Conservation (phyloP, 2,888 invertebrate species). For the Amblyjoppa fuscipennis region DNA sequence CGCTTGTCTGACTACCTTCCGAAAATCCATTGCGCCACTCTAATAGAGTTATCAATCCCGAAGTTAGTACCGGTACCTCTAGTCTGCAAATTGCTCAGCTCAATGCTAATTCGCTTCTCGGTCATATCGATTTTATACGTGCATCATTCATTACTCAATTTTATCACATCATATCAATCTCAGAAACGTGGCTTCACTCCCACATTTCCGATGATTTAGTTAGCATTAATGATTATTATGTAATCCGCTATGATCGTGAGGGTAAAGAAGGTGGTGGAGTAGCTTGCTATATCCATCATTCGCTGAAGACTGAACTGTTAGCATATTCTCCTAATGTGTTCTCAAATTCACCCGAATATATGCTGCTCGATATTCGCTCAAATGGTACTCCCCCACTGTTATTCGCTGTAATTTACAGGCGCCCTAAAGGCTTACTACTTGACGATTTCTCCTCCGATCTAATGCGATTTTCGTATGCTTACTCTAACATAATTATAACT, state of each 20-base stretch:
- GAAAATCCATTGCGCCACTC: neutral
- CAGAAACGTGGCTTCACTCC: no score
- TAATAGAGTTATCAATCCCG: no score
- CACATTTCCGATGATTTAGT: neutral
- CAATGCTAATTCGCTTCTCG: neutral
- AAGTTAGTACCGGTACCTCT: no score
- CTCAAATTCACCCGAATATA: neutral
- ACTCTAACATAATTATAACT: neutral
- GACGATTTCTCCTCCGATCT: neutral
- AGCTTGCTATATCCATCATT: neutral
- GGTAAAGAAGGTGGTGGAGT: neutral
- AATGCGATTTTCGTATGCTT: neutral
- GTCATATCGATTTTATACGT: neutral
- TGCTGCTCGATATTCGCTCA: neutral
- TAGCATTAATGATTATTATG: no score
- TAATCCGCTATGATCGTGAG: neutral
- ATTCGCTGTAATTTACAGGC: neutral
- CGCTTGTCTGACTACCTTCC: neutral
- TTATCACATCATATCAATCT: no score
- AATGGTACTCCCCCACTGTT: neutral
- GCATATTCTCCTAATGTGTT: neutral
- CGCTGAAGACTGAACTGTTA: neutral
- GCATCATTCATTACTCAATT: no score
- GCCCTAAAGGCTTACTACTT: constrained; percentile 2
- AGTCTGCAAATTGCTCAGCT: neutral